phyloP scores from a whole-genome alignment of 1,140 invertebrate species.

The Drosophila arizonae region DNA sequence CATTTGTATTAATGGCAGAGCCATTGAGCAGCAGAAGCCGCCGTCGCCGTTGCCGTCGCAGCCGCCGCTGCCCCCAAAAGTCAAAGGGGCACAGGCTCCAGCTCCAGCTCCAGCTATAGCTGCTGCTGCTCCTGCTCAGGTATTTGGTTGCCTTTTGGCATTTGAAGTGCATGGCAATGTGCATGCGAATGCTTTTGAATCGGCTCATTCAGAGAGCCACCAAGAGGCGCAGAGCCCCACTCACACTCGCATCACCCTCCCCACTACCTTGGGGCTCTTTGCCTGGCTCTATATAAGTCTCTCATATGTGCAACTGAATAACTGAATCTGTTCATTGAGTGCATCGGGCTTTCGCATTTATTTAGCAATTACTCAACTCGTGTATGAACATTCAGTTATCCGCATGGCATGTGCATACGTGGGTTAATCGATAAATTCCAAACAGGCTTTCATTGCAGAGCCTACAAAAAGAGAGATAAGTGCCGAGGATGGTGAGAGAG shows the following conservation, averaged over 20 bases:
- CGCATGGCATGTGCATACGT: background rate
- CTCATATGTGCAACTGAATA: conserved; percentile 22
- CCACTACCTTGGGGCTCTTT: background rate
- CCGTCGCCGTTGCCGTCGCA: no score
- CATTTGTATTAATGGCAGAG: conserved; percentile 57
- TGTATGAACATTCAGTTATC: conserved; percentile 35
- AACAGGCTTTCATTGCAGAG: background rate
- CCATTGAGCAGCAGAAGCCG: conserved; percentile 8
- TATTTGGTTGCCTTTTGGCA: conserved; percentile 63
- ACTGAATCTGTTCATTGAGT: conserved; percentile 49
- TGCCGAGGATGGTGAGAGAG: background rate
- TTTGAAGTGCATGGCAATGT: conserved; percentile 65
- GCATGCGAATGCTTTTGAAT: conserved; percentile 50
- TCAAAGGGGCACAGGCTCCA: background rate
- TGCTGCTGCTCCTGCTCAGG: conserved; percentile 5
- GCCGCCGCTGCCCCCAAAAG: background rate
- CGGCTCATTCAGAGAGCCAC: conserved; percentile 24
- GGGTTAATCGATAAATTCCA: conserved; percentile 34
- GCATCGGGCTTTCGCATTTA: conserved; percentile 50
- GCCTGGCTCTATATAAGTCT: background rate
- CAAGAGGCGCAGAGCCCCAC: conserved; percentile 8
- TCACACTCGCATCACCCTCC: background rate
- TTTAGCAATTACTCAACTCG: conserved; percentile 64
- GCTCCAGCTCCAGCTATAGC: background rate
- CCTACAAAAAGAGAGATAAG: background rate